Base-by-base conservation (phyloP, 2,888 invertebrate genomes). In the Trileptium ribeirensis region DNA sequence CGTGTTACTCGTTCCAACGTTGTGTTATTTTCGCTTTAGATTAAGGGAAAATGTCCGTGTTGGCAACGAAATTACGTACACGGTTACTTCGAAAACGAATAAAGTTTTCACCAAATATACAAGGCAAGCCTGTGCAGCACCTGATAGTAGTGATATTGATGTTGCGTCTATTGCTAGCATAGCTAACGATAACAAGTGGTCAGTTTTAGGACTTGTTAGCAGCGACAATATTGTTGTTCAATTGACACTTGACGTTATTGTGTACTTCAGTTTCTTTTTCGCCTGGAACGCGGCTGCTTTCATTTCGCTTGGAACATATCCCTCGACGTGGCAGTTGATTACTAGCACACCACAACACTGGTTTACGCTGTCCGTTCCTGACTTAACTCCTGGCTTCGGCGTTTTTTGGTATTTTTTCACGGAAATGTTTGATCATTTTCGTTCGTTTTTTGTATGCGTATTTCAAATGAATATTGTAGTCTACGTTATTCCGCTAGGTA, bases 361-460 rank as follows among this genome's bases (percentile, higher is more conserved):
- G 84, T 87, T 77, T 82, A 88, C 87, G 74, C n/a, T 88, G n/a
- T 64, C 93, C 31, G 96, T 96, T 79, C 94, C 95, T 0, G 98
- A 99, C 89, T 91, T 98, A 84, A 94, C 95, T 86, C 99, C 99
- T 36, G 99, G 99, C 88, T 94, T 97, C 86, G 99, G 99, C 0
- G 91, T 99, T 0, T 99, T 97, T 89, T 99, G 99, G 99, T 99
- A 99, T 88, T 98, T 99, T 90, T 99, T 99, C 89, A 97, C 97
- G 0, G 98, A 99, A 91, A 97, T 98, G 95, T 99, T 99, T 91
- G 97, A 98, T 86, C 98, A 99, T 90, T 99, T 99, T 88, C 92
- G 96, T 78, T 92, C 94, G 83, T 92, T 99, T 86, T 99, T 99
- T 90, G 93, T 97, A 36, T 95, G 94, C 88, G 95, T 97, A 84